These are phyloP conservation scores for Caradrina clavipalpis DNA, from an alignment of 2,888 invertebrate genomes.

Conservation along the genomic window DNA sequence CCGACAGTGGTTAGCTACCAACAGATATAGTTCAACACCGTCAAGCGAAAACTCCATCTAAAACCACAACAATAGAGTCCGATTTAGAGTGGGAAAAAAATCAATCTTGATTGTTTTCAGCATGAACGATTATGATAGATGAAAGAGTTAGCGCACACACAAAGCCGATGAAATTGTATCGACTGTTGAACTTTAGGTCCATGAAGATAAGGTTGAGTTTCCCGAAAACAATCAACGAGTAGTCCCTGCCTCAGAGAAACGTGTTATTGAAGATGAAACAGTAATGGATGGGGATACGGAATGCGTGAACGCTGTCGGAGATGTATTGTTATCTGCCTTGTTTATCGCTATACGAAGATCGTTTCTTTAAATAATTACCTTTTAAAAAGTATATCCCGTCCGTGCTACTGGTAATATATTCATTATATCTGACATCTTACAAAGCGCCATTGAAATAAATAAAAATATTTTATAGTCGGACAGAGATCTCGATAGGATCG, in stretches of 20 bases:
- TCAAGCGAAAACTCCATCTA: slow-evolving; percentile 70
- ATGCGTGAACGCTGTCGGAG: slow-evolving; percentile 90
- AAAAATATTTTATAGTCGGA: slow-evolving; percentile 84
- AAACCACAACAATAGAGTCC: slow-evolving; percentile 60
- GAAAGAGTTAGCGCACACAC: slow-evolving; percentile 91
- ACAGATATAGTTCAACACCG: slow-evolving; percentile 77
- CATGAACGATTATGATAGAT: slow-evolving; percentile 91
- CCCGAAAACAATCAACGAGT: slow-evolving; percentile 58
- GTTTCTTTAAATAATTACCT: slow-evolving; percentile 89
- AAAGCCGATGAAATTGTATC: slow-evolving; percentile 76
- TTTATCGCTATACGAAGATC: slow-evolving; percentile 89
- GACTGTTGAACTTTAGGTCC: slow-evolving; percentile 74
- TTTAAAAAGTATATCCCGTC: slow-evolving; percentile 86
- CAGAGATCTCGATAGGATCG: slow-evolving; percentile 77
- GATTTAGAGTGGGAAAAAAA: slow-evolving; percentile 73
- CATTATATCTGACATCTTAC: slow-evolving; percentile 89
- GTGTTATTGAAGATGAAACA: slow-evolving; percentile 90
- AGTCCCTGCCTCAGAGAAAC: slow-evolving; percentile 81
- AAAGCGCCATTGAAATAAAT: slow-evolving; percentile 87
- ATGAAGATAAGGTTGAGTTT: slow-evolving; percentile 75
- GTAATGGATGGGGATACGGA: slow-evolving; percentile 90
- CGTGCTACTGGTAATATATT: slow-evolving; percentile 89
- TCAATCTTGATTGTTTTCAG: slow-evolving; percentile 91
- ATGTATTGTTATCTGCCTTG: slow-evolving; percentile 89
- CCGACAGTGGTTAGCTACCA: slow-evolving; percentile 86